Conservation (phyloP, 2,113 vertebrate species). For the Pagrus major region DNA sequence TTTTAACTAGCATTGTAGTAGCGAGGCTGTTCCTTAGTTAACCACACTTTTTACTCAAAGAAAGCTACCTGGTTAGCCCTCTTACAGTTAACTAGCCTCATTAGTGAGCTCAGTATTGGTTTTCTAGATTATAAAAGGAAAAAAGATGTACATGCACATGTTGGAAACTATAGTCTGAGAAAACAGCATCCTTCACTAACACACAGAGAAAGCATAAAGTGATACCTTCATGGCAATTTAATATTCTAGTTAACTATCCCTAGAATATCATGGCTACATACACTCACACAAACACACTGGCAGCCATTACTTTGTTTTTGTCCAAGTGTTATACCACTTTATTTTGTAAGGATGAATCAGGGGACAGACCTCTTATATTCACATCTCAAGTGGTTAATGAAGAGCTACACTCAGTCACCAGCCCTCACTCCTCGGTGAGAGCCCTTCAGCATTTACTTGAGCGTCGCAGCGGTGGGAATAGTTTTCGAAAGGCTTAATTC, state of each 20-base stretch:
- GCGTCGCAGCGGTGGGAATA: conserved; percentile 15
- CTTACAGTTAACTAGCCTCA: not conserved
- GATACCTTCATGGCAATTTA: not conserved
- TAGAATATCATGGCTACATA: not conserved
- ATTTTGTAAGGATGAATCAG: conserved; percentile 7
- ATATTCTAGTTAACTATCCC: not conserved
- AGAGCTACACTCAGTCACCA: not conserved
- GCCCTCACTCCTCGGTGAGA: not conserved
- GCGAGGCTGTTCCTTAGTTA: not conserved
- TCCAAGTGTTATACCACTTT: not conserved
- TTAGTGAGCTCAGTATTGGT: not conserved
- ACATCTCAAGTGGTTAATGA: conserved; percentile 22
- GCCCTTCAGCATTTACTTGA: conserved; percentile 33
- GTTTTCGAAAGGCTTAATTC: conserved; percentile 34
- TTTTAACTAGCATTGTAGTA: too few species aligned
- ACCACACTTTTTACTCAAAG: not conserved
- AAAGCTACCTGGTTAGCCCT: not conserved
- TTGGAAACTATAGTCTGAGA: not conserved
- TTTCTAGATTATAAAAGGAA: not conserved
- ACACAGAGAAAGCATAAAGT: not conserved
- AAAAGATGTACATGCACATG: not conserved
- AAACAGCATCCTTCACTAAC: not conserved
- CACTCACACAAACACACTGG: not conserved
- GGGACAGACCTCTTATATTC: not conserved
- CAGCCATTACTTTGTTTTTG: not conserved